phyloP scores from a whole-genome alignment of 2,888 invertebrate species.

The Parnassius smintheus region DNA sequence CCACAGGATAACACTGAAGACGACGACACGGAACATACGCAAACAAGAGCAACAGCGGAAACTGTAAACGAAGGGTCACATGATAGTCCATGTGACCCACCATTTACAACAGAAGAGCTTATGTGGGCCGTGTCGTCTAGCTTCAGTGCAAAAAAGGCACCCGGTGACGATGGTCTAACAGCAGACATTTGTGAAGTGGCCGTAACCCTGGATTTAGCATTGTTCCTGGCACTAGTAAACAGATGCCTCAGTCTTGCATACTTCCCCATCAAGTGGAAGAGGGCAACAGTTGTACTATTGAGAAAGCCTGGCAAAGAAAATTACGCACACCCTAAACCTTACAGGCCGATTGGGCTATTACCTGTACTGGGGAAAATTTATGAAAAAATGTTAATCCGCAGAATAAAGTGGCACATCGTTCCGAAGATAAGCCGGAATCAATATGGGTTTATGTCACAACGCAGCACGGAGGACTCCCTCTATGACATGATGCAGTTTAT shows the following conservation, averaged over 20 bases:
- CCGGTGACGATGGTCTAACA: not conserved
- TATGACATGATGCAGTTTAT: too few relatives aligned
- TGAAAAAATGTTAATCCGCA: too few relatives aligned
- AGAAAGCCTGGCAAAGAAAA: constrained; percentile 5
- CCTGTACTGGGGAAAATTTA: too few relatives aligned
- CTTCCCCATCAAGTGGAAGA: constrained; percentile 7
- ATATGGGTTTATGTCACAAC: too few relatives aligned
- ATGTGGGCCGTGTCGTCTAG: not conserved
- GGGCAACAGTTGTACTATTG: constrained; percentile 7
- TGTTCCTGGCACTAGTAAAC: not conserved
- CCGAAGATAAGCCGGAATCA: too few relatives aligned
- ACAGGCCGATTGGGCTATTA: too few relatives aligned
- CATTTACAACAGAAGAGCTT: too few relatives aligned
- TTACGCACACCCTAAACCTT: too few relatives aligned
- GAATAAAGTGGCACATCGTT: too few relatives aligned
- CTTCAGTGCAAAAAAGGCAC: not conserved
- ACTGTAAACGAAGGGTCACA: not conserved
- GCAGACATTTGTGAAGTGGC: not conserved
- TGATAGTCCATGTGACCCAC: too few relatives aligned
- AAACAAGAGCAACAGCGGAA: not conserved
- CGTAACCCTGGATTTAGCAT: too few relatives aligned
- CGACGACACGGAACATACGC: not conserved
- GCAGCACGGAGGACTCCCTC: too few relatives aligned
- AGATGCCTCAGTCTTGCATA: not conserved
- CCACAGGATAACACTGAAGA: not conserved